A percentile compares a stretch with the other conserved stretches of the same genome.
phyloP scores from a whole-genome alignment of 2,888 invertebrate species.

The Thereva unica region DNA sequence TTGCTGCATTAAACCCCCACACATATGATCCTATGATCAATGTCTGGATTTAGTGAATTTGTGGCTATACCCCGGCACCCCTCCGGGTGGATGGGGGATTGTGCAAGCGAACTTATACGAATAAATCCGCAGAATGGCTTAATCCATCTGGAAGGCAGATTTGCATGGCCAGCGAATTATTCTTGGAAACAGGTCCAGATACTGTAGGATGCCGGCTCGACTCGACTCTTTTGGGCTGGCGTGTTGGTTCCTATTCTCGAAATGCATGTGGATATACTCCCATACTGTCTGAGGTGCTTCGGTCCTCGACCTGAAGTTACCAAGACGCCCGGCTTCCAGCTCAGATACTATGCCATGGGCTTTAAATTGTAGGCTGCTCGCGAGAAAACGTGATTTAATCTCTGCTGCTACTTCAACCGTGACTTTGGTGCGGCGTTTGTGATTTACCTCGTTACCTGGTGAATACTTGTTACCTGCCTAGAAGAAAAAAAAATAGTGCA shows the following conservation, averaged over 20 bases:
- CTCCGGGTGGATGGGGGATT: background rate
- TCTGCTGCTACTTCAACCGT: constrained; percentile 16
- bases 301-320: background rate
- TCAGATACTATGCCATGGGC: constrained; percentile 1
- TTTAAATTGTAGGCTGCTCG: constrained; percentile 5
- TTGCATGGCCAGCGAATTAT: constrained; percentile 9
- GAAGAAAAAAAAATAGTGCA: constrained; percentile 1
- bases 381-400: constrained; percentile 17
- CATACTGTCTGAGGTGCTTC: background rate
- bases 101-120: constrained; percentile 8
- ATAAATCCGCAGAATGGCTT: constrained; percentile 24
- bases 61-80: too few relatives aligned
- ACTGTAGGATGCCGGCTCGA: background rate
- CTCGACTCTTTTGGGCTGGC: constrained; percentile 1
- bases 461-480: background rate
- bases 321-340: too few relatives aligned
- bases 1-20: too few relatives aligned
- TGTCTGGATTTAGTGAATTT: too few relatives aligned
- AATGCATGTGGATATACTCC: background rate
- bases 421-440: constrained; percentile 9
- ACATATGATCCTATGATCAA: too few relatives aligned
- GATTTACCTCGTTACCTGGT: constrained; percentile 11
- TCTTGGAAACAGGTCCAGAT: background rate
- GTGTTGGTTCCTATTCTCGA: background rate
- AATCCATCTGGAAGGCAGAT: constrained; percentile 23